These are phyloP conservation scores for Carollia perspicillata DNA, from an alignment of 2,113 vertebrate species.

Conservation along the genomic window DNA sequence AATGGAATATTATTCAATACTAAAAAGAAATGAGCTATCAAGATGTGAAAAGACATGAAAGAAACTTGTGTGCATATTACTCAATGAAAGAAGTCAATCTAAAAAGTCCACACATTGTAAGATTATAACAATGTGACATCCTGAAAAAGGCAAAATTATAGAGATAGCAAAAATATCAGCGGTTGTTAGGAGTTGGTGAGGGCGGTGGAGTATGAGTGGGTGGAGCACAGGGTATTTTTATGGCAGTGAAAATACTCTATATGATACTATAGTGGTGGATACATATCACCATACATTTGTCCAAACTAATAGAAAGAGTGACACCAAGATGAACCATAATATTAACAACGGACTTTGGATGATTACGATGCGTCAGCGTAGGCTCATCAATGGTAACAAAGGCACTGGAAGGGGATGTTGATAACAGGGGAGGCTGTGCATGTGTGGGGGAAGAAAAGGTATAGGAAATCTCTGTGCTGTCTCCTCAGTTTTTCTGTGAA, in stretches of 20 bases:
- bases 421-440: too few species aligned
- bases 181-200: background rate
- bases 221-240: background rate
- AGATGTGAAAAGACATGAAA: background rate
- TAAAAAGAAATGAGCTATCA: background rate
- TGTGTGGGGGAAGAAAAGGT: background rate
- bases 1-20: too few species aligned
- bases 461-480: background rate
- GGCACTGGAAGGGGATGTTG: background rate
- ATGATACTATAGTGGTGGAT: too few species aligned
- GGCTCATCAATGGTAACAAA: background rate
- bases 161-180: background rate
- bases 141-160: background rate
- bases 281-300: too few species aligned
- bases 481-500: background rate
- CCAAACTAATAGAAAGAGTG: background rate
- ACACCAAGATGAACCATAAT: background rate
- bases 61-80: background rate
- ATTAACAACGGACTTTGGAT: background rate
- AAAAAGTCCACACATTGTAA: background rate
- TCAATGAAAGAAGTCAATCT: background rate
- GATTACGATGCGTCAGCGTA: background rate
- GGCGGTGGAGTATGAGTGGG: too few species aligned
- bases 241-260: background rate
- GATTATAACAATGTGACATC: background rate